Base-by-base conservation (phyloP, 2,797 vertebrate genomes). In the Thaleichthys pacificus region DNA sequence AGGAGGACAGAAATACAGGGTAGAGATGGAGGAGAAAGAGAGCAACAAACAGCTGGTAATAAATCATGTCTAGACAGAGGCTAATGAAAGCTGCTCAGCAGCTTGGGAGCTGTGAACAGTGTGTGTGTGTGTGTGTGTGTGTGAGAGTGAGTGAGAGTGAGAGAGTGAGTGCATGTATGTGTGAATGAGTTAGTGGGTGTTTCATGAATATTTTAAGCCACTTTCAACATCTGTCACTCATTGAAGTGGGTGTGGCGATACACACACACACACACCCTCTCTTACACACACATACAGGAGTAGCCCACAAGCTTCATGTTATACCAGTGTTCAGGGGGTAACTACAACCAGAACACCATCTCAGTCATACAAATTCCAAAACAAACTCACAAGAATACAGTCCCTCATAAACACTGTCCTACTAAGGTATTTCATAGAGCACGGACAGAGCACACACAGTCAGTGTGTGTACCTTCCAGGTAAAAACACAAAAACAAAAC, bases 61-160 rank as follows among this genome's bases (percentile, higher is more conserved):
- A 90, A 88, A 85, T 86, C 24, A 71, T 69, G 84, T 90, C 83
- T 88, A 89, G 86, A 91, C 88, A 83, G 82, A 83, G 54, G 77
- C 85, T 87, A 86, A 89, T 88, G 81, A 88, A 89, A 86, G 80
- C 82, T 75, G 80, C 68, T 51, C 68, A 47, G 68, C 76, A 75
- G 57, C 62, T 68, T 42, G 62, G 82, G 80, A 85, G 75, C 82
- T 81, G 76, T 76, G 80, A 86, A 77, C 78, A 77, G 30, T 74
- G 62, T 75, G 68, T 79, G 47, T 71, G 66, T 72, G 66, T 71
- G 57, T 61, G 38, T 42, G 38, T 42, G 38, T 12, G 38, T 9
- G 38, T 49, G n/a, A n/a, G n/a, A n/a, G n/a, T n/a, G n/a, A n/a
- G 5, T 57, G 38, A 12, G 9, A 12, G 9, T 42, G 38, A 9